Evolutionary conservation across 2,797 vertebrate species (phyloP).

Genomic region (Mus spretus): DNA sequence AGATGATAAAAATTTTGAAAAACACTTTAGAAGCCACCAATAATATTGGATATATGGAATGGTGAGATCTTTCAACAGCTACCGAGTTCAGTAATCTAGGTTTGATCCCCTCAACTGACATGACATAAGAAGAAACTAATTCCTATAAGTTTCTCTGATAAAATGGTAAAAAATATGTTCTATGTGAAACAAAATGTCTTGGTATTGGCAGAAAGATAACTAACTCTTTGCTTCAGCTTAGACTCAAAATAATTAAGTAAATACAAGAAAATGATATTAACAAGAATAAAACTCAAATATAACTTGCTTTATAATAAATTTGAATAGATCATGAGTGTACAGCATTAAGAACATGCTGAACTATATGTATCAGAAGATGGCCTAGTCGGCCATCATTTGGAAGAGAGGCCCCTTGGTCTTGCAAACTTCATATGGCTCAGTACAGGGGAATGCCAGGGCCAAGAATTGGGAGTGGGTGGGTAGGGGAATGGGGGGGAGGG

Average conservation of each 20-base stretch:
- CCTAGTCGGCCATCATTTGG: too few relatives aligned
- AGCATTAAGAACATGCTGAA: slow-evolving; percentile 5
- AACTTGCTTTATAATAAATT: slow-evolving; percentile 12
- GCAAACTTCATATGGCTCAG: too few relatives aligned
- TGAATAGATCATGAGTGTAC: background rate
- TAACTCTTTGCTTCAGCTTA: background rate
- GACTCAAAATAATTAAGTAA: slow-evolving; percentile 23
- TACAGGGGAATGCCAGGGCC: too few relatives aligned
- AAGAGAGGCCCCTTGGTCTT: too few relatives aligned
- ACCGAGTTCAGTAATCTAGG: background rate
- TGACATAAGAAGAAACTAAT: background rate
- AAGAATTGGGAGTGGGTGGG: too few relatives aligned
- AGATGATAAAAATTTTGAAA: background rate
- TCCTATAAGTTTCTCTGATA: background rate
- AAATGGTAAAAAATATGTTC: background rate
- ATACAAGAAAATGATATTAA: background rate
- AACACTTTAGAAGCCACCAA: background rate
- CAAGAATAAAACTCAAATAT: background rate
- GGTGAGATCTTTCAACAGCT: background rate
- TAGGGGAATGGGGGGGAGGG: too few relatives aligned
- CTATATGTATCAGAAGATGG: too few relatives aligned
- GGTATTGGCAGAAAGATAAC: background rate
- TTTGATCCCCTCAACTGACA: background rate
- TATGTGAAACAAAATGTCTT: background rate
- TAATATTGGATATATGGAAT: background rate